Evolutionary conservation across 2,888 invertebrate species (phyloP).

Genomic region (Tetranychus truncatus): DNA sequence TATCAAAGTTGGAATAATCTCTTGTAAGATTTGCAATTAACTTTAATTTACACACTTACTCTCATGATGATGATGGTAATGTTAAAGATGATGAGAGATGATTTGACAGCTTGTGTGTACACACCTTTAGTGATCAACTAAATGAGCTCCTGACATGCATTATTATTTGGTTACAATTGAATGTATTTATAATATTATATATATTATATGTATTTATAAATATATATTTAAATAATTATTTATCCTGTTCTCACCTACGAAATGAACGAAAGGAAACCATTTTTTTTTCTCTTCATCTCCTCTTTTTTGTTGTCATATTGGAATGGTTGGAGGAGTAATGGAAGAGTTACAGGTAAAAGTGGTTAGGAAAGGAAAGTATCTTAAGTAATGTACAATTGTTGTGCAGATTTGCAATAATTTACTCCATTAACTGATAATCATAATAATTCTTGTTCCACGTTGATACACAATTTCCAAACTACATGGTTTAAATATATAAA

Average conservation of each 20-base stretch:
- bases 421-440: constrained; percentile 2
- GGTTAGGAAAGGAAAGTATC: neutral
- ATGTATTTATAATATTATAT: neutral
- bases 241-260: constrained; percentile 2
- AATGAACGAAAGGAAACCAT: constrained; percentile 5
- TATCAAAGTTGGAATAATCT: too few species aligned
- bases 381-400: neutral
- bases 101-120: neutral
- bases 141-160: neutral
- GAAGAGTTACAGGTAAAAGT: neutral
- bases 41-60: too few species aligned
- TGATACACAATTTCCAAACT: neutral
- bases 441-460: neutral
- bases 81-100: neutral
- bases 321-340: neutral
- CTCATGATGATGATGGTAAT: too few species aligned
- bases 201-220: neutral
- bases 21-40: too few species aligned
- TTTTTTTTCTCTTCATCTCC: neutral
- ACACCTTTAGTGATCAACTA: neutral
- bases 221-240: neutral
- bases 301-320: neutral
- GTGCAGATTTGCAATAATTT: neutral
- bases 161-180: neutral
- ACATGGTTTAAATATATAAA: neutral